Evolutionary conservation across 2,113 vertebrate species (phyloP).

Genomic region (Coracopsis vasa): DNA sequence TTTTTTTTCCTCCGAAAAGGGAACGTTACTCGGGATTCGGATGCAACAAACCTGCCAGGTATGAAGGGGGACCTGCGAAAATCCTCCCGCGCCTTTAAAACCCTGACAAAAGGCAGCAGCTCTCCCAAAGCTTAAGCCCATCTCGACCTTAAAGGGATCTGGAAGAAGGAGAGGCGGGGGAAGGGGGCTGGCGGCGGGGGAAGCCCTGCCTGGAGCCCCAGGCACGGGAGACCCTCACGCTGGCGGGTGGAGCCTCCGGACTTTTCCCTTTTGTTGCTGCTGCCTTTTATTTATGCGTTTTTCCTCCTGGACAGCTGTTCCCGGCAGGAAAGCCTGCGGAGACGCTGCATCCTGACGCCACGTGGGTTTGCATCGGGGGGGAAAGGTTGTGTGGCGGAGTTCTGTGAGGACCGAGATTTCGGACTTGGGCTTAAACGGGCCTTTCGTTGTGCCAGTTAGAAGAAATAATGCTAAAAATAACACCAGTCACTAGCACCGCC

Average conservation of each 20-base stretch:
- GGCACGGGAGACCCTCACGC: neutral
- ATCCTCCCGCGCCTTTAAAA: neutral
- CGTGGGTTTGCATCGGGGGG: conserved; percentile 15
- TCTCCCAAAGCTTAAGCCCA: neutral
- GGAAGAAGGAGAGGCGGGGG: neutral
- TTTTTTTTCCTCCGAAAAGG: accelerated
- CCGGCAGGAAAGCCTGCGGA: conserved; percentile 21
- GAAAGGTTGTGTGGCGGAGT: neutral
- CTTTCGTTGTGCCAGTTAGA: neutral
- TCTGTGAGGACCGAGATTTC: neutral
- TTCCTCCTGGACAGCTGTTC: neutral
- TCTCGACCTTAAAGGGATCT: neutral
- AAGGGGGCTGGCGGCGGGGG: neutral
- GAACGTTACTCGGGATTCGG: neutral
- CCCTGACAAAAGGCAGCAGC: neutral
- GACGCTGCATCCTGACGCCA: neutral
- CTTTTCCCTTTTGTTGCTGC: neutral
- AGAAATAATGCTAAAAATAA: neutral
- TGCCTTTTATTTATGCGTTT: neutral
- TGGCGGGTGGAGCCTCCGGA: neutral
- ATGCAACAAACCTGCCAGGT: neutral
- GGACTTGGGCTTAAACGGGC: neutral
- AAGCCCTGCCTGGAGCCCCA: neutral
- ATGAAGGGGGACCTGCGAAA: neutral
- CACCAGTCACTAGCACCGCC: neutral